phyloP scores from a whole-genome alignment of 2,888 invertebrate species.

The Pecten maximus region DNA sequence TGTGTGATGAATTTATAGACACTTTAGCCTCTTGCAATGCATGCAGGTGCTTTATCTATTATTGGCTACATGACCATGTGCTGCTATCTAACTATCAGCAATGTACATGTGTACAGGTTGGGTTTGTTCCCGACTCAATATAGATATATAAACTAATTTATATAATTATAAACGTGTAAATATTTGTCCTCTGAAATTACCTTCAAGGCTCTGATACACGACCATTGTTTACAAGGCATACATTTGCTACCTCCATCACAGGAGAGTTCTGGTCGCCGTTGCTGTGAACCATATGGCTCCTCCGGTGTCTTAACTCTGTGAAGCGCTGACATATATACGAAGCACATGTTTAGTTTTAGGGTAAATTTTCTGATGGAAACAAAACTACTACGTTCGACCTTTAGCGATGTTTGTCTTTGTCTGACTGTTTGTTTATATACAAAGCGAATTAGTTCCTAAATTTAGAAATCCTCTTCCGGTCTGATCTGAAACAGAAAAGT shows the following conservation, averaged over 20 bases:
- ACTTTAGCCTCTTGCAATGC: not conserved
- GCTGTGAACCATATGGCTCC: slow-evolving; percentile 25
- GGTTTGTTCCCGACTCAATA: not conserved
- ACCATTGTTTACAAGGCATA: not conserved
- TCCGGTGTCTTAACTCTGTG: not conserved
- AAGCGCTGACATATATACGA: slow-evolving; percentile 20
- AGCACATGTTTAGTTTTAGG: slow-evolving; percentile 18
- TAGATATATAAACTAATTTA: not conserved
- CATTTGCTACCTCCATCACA: not conserved
- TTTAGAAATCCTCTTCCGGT: slow-evolving; percentile 24
- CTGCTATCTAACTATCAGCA: not conserved
- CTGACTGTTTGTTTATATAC: slow-evolving; percentile 35
- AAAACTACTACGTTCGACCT: slow-evolving; percentile 1
- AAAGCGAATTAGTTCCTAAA: slow-evolving; percentile 27
- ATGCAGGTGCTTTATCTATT: not conserved
- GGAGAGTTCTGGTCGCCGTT: slow-evolving; percentile 3
- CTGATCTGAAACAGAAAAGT: slow-evolving; percentile 26
- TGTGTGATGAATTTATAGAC: not conserved
- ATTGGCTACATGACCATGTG: not conserved
- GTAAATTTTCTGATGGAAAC: slow-evolving; percentile 13
- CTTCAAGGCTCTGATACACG: not conserved
- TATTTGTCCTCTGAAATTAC: not conserved
- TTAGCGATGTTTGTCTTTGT: slow-evolving; percentile 9
- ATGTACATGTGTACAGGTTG: not conserved
- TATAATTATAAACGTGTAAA: slow-evolving; percentile 26